Base-by-base conservation (phyloP, 37 sponge, comb jelly and placozoan genomes). In the Cliona cf. orientalis region DNA sequence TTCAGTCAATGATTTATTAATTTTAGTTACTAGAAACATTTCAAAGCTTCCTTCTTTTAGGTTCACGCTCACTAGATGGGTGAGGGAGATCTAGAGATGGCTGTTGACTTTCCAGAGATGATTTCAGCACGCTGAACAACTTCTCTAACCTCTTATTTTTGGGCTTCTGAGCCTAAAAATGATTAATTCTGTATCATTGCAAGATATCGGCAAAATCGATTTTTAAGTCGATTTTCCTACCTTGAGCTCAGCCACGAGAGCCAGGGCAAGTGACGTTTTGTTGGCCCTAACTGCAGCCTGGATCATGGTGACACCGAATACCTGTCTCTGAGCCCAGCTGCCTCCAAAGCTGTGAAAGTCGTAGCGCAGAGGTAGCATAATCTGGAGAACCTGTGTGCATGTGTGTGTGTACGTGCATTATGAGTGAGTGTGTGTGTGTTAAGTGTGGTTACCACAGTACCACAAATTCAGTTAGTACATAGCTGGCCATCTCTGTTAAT, bases 291-390 rank as follows among this genome's bases (percentile, higher is more conserved):
- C 78, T 57, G 94, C 91, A 41, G 94, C 91, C 46, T 90, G 82
- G 53, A 94, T 86, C 33, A 89, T 39, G 42, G 94, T 94, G 66
- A 86, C 19, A 41, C 25, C 36, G 66, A 94, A 81, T 31, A 90
- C 91, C 39, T 94, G 94, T 73, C 94, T 90, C 80, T 94, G 94
- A 32, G 91, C 91, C 88, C 87, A 89, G 62, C 94, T 94, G n/a
- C 94, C 89, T 31, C 94, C 94, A 35, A 94, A 31, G 9, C 58
- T 34, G 28, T 66, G 39, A 35, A 87, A 42, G 60, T 90, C 72
- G 37, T 89, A 83, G 36, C 88, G 60, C 66, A 86, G 77, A 19
- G 94, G 94, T 0, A 94, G 68, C 75, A 94, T 36, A 28, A 90
- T 78, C 14, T 83, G 74, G 23, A 94, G 45, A 3, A 89, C 91